phyloP scores from a whole-genome alignment of 1,140 invertebrate species.

The Lycorma delicatula region DNA sequence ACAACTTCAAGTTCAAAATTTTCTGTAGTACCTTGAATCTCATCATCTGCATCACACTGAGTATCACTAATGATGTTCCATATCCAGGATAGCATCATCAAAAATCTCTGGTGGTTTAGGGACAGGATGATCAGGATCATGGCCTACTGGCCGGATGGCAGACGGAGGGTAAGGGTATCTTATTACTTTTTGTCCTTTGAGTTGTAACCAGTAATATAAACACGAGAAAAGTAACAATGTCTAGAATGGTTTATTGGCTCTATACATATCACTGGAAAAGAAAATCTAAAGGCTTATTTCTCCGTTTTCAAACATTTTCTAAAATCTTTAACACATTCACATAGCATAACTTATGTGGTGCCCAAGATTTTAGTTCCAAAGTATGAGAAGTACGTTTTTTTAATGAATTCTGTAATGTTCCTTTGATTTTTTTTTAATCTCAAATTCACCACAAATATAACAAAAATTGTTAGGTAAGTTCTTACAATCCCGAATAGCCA shows the following conservation, averaged over 20 bases:
- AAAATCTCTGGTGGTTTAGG: conserved; percentile 17
- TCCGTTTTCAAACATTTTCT: conserved; percentile 7
- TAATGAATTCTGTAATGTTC: no score
- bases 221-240: conserved; percentile 26
- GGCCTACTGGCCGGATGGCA: conserved; percentile 15
- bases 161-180: conserved; percentile 12
- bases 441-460: no score
- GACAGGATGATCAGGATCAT: conserved; percentile 19
- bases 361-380: conserved; percentile 20
- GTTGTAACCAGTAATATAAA: conserved; percentile 19
- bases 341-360: conserved; percentile 19
- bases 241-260: conserved; percentile 24
- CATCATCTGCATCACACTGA: no score
- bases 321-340: conserved; percentile 10
- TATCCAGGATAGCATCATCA: no score
- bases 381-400: no score
- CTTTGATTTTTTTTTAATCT: no score
- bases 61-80: no score
- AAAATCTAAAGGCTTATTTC: background rate
- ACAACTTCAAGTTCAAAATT: no score
- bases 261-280: conserved; percentile 13
- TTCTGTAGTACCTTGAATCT: no score
- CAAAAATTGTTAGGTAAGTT: no score
- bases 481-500: no score
- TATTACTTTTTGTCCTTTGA: conserved; percentile 23